Percentiles rank a stretch among this genome's conserved stretches.
Evolutionary conservation across 2,888 invertebrate genomes (phyloP).

Genomic region (Leptodirus hochenwartii): DNA sequence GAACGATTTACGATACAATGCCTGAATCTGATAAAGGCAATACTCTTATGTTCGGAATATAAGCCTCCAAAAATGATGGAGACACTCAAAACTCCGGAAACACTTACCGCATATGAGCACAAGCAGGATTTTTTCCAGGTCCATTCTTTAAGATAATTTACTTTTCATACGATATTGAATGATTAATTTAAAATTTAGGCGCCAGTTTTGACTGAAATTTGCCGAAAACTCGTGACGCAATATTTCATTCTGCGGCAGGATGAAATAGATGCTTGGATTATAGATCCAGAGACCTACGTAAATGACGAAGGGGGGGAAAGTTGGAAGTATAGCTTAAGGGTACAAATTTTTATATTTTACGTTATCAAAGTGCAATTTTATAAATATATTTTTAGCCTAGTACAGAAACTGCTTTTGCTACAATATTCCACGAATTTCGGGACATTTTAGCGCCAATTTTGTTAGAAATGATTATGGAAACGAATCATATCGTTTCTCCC

Average conservation of each 20-base stretch:
- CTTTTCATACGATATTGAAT: no score
- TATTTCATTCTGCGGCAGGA: conserved; percentile 72
- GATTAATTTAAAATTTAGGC: no score
- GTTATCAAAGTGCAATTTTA: conserved; percentile 4
- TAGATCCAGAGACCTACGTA: conserved; percentile 80
- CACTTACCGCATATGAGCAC: conserved; percentile 45
- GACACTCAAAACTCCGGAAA: conserved; percentile 33
- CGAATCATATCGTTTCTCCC: conserved; percentile 43
- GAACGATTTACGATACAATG: conserved; percentile 80
- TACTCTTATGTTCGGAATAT: conserved; percentile 61
- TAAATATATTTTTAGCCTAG: conserved; percentile 44
- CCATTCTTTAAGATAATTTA: no score
- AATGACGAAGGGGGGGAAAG: conserved; percentile 78
- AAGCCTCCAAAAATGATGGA: conserved; percentile 36
- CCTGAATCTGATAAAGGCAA: conserved; percentile 73
- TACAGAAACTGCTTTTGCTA: conserved; percentile 69
- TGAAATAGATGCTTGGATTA: conserved; percentile 75
- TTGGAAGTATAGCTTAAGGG: conserved; percentile 85
- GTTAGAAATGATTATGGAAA: conserved; percentile 46
- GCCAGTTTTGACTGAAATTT: conserved; percentile 70
- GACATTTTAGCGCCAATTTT: conserved; percentile 54
- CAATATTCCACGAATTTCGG: conserved; percentile 66
- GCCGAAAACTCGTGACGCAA: conserved; percentile 65
- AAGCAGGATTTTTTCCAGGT: conserved; percentile 65
- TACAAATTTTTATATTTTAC: conserved; percentile 25